Conservation (phyloP, 2,797 vertebrate species). For the Sciurus vulgaris region DNA sequence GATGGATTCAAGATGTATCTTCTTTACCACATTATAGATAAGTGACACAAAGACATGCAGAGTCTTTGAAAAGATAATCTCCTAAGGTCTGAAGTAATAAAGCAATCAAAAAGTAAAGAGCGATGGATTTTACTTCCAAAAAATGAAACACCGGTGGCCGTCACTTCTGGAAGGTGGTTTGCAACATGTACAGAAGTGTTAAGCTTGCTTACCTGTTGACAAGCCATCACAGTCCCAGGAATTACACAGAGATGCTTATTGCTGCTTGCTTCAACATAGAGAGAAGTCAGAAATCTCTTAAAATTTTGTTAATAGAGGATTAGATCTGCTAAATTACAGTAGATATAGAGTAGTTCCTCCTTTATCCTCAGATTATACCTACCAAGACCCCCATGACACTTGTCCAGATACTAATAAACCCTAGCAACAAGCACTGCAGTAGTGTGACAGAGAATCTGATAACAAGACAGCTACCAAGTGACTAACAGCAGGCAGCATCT, state of each 20-base stretch:
- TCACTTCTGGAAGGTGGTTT: neutral
- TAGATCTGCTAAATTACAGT: neutral
- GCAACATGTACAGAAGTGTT: no score
- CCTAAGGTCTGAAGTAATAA: neutral
- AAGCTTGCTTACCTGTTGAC: neutral
- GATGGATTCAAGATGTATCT: conserved; percentile 39
- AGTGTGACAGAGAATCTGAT: neutral
- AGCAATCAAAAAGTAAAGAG: neutral
- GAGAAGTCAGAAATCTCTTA: neutral
- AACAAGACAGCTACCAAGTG: neutral
- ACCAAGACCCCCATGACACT: neutral
- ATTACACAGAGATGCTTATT: neutral
- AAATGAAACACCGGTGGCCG: neutral
- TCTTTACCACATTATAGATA: conserved; percentile 46
- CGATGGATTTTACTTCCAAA: neutral
- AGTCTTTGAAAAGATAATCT: neutral
- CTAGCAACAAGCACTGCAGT: neutral
- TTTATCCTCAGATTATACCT: neutral
- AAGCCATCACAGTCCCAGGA: neutral
- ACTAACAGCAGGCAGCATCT: neutral
- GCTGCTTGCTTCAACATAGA: neutral
- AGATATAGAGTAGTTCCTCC: no score
- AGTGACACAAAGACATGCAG: neutral
- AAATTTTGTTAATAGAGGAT: neutral
- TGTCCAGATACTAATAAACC: neutral